Evolutionary conservation across 2,113 vertebrate genomes (phyloP).

Genomic region (Oreochromis tanganicae): DNA sequence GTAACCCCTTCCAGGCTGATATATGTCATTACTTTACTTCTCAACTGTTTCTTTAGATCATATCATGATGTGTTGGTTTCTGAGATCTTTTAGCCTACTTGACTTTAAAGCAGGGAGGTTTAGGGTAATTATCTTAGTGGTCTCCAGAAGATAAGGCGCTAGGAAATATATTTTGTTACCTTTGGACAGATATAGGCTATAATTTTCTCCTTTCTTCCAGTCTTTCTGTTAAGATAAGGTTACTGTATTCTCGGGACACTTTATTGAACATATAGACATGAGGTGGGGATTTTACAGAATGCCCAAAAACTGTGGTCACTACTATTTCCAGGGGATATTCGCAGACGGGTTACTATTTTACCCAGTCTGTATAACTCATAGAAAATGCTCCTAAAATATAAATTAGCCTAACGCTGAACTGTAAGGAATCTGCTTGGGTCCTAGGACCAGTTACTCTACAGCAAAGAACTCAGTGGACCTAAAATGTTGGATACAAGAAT

Average conservation of each 20-base stretch:
- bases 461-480: neutral
- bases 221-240: neutral
- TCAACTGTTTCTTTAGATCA: neutral
- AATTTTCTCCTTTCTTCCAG: neutral
- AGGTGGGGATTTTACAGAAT: neutral
- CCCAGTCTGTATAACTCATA: neutral
- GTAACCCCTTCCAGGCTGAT: neutral
- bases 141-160: neutral
- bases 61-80: neutral
- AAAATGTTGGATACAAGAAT: neutral
- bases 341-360: rapidly evolving
- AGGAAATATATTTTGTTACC: neutral
- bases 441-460: neutral
- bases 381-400: neutral
- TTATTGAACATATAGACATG: neutral
- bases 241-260: neutral
- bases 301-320: neutral
- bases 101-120: neutral
- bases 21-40: neutral
- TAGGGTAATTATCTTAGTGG: neutral
- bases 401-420: neutral
- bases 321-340: neutral
- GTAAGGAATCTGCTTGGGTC: neutral
- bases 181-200: neutral
- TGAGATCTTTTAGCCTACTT: neutral